Conservation (phyloP, 2,888 invertebrate species). For the Zygothrica quintamaculata region DNA sequence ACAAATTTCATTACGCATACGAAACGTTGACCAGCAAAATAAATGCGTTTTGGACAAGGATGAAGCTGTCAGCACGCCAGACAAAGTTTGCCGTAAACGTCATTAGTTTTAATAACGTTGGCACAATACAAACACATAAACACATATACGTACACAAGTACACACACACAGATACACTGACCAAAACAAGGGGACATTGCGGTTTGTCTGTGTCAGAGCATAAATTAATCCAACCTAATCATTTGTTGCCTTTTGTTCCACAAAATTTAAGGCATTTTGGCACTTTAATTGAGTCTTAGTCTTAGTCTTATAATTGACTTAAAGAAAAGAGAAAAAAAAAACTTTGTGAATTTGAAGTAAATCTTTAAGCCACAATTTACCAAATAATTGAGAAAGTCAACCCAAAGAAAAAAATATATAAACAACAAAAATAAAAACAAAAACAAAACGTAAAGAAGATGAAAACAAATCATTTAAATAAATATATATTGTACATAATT, state of each 20-base stretch:
- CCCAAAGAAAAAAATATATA: conserved; percentile 10
- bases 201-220: conserved; percentile 20
- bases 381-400: conserved; percentile 51
- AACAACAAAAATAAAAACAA: conserved; percentile 14
- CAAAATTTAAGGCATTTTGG: background rate
- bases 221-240: conserved; percentile 44
- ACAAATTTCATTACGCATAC: conserved; percentile 69
- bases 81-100: conserved; percentile 59
- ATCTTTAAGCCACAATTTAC: conserved; percentile 30
- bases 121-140: conserved; percentile 29
- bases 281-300: conserved; percentile 38
- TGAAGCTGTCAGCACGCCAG: conserved; percentile 18
- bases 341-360: too few relatives aligned
- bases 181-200: background rate
- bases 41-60: background rate
- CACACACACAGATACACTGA: background rate
- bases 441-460: background rate
- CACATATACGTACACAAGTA: conserved; percentile 15
- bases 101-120: conserved; percentile 77
- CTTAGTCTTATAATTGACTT: conserved; percentile 27
- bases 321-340: conserved; percentile 2
- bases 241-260: conserved; percentile 27
- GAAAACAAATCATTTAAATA: conserved; percentile 45
- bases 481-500: conserved; percentile 56
- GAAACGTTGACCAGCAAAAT: conserved; percentile 49